Evolutionary conservation across 2,888 invertebrate genomes (phyloP), one percentile per base, ranked within the genome.

Genomic region (Bembecia ichneumoniformis): DNA sequence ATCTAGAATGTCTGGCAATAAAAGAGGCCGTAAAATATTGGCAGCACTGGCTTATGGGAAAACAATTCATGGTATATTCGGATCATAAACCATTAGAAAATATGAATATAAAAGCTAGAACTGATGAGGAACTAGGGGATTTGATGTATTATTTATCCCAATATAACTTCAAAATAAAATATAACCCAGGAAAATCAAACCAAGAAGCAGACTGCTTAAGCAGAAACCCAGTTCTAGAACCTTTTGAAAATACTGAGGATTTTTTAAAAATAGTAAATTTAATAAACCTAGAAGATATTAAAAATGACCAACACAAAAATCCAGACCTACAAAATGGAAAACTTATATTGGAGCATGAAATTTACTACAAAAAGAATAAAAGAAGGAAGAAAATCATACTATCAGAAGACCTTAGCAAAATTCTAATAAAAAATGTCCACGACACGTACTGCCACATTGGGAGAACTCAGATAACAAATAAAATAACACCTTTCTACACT

Each of bases 201-300:
- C 5, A 46, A 34, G 57, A 60, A 52, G 60, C 58, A 14, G 58
- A 58, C 48, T 52, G 55, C 49, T 46, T 58, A 35, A 59, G 57
- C 15, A 58, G 59, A 35, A 59, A 45, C n/a, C 13, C 43, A 43
- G 43, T 43, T 10, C n/a, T 43, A 13, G 43, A 43, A 43, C n/a
- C 43, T 4, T 7, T 4, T 43, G 43, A 43, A 43, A 43, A 43
- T 13, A n/a, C 43, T 7, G 43, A 43, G 7, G 43, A 43, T 10
- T 13, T 10, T 10, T 43, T 43, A 43, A 43, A 43, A 43, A 13
- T 43, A n/a, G 51, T 51, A 10, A 48, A 51, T 14, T 45, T 51
- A n/a, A 46, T 51, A 20, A 49, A 49, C 16, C 13, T 49, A 13
- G 46, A 51, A 43, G 46, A 52, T 47, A 50, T 52, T 45, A n/a